Evolutionary conservation across 2,113 vertebrate species (phyloP), one percentile per base, ranked within the genome.

Genomic region (Tetrao urogallus): DNA sequence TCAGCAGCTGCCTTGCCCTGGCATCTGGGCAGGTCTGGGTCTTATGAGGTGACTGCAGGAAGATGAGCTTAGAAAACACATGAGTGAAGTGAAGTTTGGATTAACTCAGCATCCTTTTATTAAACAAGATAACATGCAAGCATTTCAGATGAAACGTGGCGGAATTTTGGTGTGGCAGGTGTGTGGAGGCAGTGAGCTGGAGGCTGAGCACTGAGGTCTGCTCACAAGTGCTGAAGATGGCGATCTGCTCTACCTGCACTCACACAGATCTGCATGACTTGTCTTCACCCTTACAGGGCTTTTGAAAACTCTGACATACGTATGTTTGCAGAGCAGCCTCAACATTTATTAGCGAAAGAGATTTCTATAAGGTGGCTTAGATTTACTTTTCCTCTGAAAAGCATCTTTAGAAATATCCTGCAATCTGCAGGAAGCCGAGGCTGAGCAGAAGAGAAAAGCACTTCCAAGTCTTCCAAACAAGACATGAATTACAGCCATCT

Each of bases 41-140:
- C 65, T 97, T 91, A 50, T 67, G 78, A 90, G 48, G 61, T 88
- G 67, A 77, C 86, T 32, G 17, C 45, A 80, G 80, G 77, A 71
- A 80, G 27, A 82, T 81, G 45, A 83, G 38, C 80, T 74, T 45
- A 87, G 79, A 22, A 83, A 77, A 86, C 75, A 36, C 76, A 64
- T 19, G 45, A 93, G 72, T 79, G 50, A 86, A 67, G 56, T 0
- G 30, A 83, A 82, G 43, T 58, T 87, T 71, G 19, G 17, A 30
- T 86, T 13, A 61, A 88, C 38, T 82, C 58, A 64, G 30, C 42
- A 65, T 91, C 52, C 20, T 42, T 92, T 77, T 87, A 63, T 85
- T 88, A 24, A 60, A 82, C 86, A 91, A 84, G 82, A 36, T 91
- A 92, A 18, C 4, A 3, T 27, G 32, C 15, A 60, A 13, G 60